These are phyloP conservation scores for Gorsachius goisagi DNA, from an alignment of 2,113 vertebrate genomes.

Conservation along the genomic window DNA sequence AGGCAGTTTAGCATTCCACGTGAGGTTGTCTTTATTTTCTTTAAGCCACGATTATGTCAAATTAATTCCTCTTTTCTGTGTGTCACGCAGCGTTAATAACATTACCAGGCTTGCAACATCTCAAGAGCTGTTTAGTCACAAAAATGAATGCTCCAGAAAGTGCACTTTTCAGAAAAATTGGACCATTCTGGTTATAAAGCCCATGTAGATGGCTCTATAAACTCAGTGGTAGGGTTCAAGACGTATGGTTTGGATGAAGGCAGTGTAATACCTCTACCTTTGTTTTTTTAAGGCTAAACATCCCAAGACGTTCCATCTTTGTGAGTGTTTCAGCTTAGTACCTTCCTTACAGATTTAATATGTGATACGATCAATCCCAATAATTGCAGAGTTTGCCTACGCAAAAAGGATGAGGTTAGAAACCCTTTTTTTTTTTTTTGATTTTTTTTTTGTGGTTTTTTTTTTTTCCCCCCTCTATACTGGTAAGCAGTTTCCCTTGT, in stretches of 20 bases:
- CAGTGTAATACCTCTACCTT: neutral
- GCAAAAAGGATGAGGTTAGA: neutral
- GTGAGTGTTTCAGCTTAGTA: neutral
- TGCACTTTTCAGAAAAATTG: neutral
- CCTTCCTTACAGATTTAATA: neutral
- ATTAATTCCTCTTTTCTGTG: constrained; percentile 30
- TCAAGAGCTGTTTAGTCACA: constrained; percentile 21
- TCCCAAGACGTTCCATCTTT: neutral
- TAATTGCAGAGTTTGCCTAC: neutral
- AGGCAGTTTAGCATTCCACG: constrained; percentile 19
- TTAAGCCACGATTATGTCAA: constrained; percentile 37
- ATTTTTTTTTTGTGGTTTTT: no score
- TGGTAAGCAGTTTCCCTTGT: neutral
- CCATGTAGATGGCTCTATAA: neutral
- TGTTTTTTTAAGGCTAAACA: neutral
- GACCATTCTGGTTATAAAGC: neutral
- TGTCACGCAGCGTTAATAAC: neutral
- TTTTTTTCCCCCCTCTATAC: neutral
- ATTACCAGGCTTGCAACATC: constrained; percentile 22
- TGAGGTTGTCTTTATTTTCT: constrained; percentile 40
- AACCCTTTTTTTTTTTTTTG: neutral
- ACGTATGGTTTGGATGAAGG: neutral
- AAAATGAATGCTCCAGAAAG: constrained; percentile 11
- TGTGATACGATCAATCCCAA: neutral
- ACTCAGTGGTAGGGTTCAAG: neutral